These are phyloP conservation scores for Aphidius gifuensis DNA, from an alignment of 1,140 invertebrate species.

Conservation along the genomic window DNA sequence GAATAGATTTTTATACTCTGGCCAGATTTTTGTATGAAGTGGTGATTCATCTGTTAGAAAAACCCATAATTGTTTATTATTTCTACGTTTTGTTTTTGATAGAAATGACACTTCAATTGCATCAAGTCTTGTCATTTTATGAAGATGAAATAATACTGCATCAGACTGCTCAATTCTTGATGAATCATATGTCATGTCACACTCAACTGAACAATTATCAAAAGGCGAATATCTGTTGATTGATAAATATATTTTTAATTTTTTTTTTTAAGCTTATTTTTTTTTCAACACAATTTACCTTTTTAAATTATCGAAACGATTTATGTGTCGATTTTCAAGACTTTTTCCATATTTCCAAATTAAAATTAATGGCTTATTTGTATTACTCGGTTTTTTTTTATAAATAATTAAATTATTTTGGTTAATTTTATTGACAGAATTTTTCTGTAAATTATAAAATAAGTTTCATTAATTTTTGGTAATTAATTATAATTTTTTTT, in stretches of 20 bases:
- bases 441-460: background rate
- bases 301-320: background rate
- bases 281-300: conserved; percentile 10
- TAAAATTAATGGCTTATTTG: background rate
- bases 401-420: too few relatives aligned
- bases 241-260: conserved; percentile 3
- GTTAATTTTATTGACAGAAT: background rate
- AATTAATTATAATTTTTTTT: too few relatives aligned
- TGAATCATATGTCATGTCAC: conserved; percentile 53
- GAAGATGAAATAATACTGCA: conserved; percentile 61
- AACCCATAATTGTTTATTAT: conserved; percentile 59
- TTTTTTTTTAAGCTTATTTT: conserved; percentile 1
- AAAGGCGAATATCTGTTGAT: conserved; percentile 52
- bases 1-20: conserved; percentile 60
- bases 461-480: too few relatives aligned
- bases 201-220: conserved; percentile 57
- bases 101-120: conserved; percentile 41
- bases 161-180: conserved; percentile 50
- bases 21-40: conserved; percentile 53
- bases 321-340: conserved; percentile 8
- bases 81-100: conserved; percentile 24
- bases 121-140: conserved; percentile 44
- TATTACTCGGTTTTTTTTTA: background rate
- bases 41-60: conserved; percentile 64
- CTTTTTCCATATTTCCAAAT: conserved; percentile 8